Percentiles rank a stretch among this genome's conserved stretches.
Conservation (phyloP, 2,797 vertebrate species). For the Pangasius mekongensis region DNA sequence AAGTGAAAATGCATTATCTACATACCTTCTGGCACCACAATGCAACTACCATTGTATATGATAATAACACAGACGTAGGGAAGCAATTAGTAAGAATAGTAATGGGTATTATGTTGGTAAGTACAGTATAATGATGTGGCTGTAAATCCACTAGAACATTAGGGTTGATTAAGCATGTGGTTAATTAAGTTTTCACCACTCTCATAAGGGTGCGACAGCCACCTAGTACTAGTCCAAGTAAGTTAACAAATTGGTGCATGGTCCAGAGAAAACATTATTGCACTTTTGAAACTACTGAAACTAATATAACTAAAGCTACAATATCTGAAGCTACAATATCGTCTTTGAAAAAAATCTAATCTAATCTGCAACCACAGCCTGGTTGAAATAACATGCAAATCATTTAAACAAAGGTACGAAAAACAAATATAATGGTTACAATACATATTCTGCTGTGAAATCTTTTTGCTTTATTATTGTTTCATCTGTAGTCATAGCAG, state of each 20-base stretch:
- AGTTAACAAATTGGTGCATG: conserved; percentile 11
- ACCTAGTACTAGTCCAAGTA: background rate
- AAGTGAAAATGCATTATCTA: background rate
- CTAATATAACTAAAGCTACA: background rate
- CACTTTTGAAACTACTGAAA: background rate
- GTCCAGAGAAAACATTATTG: background rate
- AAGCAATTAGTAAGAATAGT: background rate
- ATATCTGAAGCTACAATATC: background rate
- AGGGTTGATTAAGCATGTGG: conserved; percentile 34
- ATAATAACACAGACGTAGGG: conserved; percentile 41
- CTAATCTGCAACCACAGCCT: background rate
- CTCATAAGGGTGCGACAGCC: background rate
- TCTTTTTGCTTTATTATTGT: background rate
- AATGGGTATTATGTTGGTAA: conserved; percentile 9
- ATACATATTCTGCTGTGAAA: background rate
- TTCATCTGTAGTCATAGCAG: conserved; percentile 40
- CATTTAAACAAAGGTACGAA: background rate
- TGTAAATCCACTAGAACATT: conserved; percentile 45
- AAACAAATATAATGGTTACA: background rate
- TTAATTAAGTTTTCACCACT: background rate
- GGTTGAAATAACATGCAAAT: background rate
- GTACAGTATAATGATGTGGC: conserved; percentile 44
- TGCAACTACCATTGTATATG: conserved; percentile 28
- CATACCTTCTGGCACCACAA: background rate
- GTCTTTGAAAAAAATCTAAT: background rate